A percentile compares a stretch with the other conserved stretches of the same genome.
phyloP scores from a whole-genome alignment of 2,113 vertebrate genomes.

The Oncorhynchus nerka region DNA sequence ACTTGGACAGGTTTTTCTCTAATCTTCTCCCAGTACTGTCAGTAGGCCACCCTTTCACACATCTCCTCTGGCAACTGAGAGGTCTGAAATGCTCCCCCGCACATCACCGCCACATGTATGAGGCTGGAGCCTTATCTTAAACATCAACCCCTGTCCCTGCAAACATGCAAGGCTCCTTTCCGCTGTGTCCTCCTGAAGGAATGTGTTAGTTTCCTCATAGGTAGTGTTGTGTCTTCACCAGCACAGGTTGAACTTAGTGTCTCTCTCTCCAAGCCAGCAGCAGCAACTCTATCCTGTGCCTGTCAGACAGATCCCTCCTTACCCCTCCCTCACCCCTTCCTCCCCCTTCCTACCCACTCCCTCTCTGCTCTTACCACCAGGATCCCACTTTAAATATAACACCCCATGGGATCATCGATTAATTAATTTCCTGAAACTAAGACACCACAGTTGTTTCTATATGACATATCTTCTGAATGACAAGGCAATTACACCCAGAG shows the following conservation, averaged over 20 bases:
- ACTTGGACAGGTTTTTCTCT: conserved; percentile 33
- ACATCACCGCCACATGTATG: not conserved
- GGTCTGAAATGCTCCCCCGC: conserved; percentile 55
- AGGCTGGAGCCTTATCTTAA: not conserved
- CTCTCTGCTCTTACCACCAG: not conserved
- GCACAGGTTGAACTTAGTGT: too few species aligned
- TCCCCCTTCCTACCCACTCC: not conserved
- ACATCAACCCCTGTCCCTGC: not conserved
- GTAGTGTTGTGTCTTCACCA: too few species aligned
- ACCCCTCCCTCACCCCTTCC: not conserved
- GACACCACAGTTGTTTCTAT: conserved; percentile 36
- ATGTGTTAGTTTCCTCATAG: not conserved
- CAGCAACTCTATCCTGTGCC: not conserved
- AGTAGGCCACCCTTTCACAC: conserved; percentile 59
- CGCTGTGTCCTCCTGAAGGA: not conserved
- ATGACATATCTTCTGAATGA: conserved; percentile 35
- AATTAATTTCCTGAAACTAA: conserved; percentile 50
- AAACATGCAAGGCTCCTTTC: too few species aligned
- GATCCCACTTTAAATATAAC: conserved; percentile 6
- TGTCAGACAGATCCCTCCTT: not conserved
- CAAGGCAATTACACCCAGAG: conserved; percentile 33
- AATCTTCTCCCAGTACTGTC: conserved; percentile 35
- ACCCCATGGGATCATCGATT: conserved; percentile 45
- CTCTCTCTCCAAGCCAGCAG: too few species aligned
- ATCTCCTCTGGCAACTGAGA: conserved; percentile 54